These are phyloP conservation scores for Epinephelus fuscoguttatus DNA, from an alignment of 2,113 vertebrate genomes.

Conservation along the genomic window DNA sequence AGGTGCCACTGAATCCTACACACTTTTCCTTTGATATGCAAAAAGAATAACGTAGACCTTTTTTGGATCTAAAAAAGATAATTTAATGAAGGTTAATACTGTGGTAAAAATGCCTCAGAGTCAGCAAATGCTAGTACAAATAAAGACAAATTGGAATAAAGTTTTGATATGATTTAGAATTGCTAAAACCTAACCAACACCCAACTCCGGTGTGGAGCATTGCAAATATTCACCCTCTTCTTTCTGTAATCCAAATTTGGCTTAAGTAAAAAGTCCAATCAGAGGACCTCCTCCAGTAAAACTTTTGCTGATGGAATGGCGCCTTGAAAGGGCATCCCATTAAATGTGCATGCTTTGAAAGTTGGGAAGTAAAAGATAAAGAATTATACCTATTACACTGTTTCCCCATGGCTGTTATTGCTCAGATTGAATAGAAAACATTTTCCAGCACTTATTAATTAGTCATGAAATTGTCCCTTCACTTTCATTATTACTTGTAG, in stretches of 20 bases:
- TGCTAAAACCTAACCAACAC: too few species aligned
- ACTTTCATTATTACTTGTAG: constrained; percentile 28
- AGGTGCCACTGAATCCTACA: too few species aligned
- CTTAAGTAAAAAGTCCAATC: constrained; percentile 28
- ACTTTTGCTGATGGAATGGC: constrained; percentile 1
- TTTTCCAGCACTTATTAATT: constrained; percentile 28
- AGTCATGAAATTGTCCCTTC: constrained; percentile 11
- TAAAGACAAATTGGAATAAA: not conserved
- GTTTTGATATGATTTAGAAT: constrained; percentile 1
- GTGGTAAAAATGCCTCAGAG: too few species aligned
- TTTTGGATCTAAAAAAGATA: too few species aligned
- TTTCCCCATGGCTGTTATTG: constrained; percentile 32
- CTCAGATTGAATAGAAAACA: constrained; percentile 26
- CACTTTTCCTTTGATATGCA: too few species aligned
- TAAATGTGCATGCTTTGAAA: constrained; percentile 38
- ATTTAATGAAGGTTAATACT: too few species aligned
- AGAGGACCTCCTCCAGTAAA: constrained; percentile 20
- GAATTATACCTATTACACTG: constrained; percentile 13
- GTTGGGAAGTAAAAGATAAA: constrained; percentile 10
- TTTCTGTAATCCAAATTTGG: not conserved
- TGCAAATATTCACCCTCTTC: not conserved
- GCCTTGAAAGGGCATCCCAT: constrained; percentile 21
- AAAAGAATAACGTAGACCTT: too few species aligned
- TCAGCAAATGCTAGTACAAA: not conserved
- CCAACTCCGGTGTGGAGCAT: not conserved